Conservation (phyloP, 2,797 vertebrate genomes). For the Sibirionetta formosa region DNA sequence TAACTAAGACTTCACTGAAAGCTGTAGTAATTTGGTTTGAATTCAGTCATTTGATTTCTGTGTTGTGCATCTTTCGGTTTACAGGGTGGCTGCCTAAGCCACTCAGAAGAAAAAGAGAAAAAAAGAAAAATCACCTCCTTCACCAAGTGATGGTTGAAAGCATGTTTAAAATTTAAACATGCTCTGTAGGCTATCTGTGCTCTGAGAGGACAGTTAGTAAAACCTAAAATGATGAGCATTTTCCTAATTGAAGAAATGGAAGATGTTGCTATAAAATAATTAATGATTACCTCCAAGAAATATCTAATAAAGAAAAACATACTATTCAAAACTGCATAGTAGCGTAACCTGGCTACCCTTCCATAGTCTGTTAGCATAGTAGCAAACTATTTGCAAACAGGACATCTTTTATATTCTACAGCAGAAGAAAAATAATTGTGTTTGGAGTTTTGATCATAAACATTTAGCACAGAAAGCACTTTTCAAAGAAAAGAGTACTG, state of each 20-base stretch:
- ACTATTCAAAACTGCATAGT: not conserved
- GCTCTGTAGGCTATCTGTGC: not conserved
- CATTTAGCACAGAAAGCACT: not conserved
- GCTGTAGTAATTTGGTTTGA: not conserved
- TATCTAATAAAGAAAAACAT: not conserved
- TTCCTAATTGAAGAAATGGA: not conserved
- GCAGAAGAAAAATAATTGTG: not conserved
- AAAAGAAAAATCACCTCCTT: not conserved
- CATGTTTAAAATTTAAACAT: not conserved
- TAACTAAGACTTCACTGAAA: not conserved
- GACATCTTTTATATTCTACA: not conserved
- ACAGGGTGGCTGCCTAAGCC: not conserved
- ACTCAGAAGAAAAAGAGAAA: slow-evolving; percentile 30
- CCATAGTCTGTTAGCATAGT: not conserved
- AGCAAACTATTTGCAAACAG: not conserved
- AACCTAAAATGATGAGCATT: not conserved
- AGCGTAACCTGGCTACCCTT: not conserved
- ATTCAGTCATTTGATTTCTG: slow-evolving; percentile 31
- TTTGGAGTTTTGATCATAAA: not conserved
- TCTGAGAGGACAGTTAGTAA: not conserved
- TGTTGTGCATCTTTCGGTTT: not conserved
- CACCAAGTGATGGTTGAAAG: not conserved
- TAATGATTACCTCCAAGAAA: not conserved
- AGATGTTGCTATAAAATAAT: not conserved
- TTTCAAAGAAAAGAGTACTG: not conserved